These are phyloP conservation scores for Pangasius mekongensis DNA, from an alignment of 2,797 vertebrate species.

Conservation along the genomic window DNA sequence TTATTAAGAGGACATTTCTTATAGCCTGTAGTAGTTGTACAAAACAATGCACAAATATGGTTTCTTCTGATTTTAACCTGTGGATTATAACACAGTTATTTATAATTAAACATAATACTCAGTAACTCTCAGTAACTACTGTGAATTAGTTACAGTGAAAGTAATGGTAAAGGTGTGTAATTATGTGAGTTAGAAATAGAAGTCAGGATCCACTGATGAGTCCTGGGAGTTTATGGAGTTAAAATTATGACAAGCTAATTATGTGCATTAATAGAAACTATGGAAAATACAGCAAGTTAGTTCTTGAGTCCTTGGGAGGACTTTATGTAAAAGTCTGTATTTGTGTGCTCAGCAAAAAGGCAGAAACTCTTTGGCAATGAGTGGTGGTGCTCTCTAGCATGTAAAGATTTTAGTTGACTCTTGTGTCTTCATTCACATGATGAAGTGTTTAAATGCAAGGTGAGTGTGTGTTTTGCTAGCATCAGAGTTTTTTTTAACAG, in stretches of 20 bases:
- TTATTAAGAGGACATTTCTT: background rate
- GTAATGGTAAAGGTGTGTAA: background rate
- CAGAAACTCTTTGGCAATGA: background rate
- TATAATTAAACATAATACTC: background rate
- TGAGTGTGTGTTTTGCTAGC: background rate
- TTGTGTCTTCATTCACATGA: background rate
- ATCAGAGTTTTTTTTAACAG: background rate
- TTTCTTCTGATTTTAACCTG: background rate
- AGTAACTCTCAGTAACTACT: background rate
- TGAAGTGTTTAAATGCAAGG: background rate
- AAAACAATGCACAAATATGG: background rate
- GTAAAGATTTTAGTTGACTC: background rate
- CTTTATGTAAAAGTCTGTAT: background rate
- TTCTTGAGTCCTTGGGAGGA: background rate
- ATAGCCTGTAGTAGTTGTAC: background rate
- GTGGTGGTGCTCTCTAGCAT: background rate
- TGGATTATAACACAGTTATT: background rate
- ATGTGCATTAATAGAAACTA: background rate
- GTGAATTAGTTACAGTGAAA: background rate
- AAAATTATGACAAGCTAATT: background rate
- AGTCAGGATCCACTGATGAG: background rate
- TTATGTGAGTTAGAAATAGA: background rate
- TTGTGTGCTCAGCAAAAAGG: background rate
- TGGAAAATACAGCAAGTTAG: background rate
- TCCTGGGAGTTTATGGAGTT: background rate